Conservation (phyloP, 2,797 vertebrate genomes). For the Bovichtus variegatus region DNA sequence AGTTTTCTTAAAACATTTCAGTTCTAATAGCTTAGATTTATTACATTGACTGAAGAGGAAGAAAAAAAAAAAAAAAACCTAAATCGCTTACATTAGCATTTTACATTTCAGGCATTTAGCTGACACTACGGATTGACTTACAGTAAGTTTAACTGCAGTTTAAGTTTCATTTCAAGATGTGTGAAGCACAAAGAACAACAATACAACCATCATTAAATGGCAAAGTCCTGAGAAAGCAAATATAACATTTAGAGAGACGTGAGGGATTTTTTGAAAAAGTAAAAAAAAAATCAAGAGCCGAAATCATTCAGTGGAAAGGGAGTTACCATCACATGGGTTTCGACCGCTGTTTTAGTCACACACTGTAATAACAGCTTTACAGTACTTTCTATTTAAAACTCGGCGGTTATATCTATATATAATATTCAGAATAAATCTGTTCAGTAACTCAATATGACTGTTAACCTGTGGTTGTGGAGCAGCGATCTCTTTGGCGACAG, state of each 20-base stretch:
- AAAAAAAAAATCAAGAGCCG: conserved; percentile 1
- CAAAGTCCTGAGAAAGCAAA: conserved; percentile 19
- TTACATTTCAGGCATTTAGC: conserved; percentile 7
- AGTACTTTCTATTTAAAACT: background rate
- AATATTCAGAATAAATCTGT: background rate
- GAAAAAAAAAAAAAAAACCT: too few species aligned
- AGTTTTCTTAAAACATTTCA: conserved; percentile 14
- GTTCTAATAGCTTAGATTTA: conserved; percentile 2
- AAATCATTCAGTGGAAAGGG: conserved; percentile 22
- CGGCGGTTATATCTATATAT: background rate
- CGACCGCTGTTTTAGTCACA: conserved; percentile 56
- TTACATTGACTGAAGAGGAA: background rate
- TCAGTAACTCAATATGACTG: background rate
- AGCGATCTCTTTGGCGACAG: conserved; percentile 46
- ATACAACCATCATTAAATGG: background rate
- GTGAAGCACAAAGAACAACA: background rate
- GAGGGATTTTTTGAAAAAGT: conserved; percentile 37
- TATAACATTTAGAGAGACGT: background rate
- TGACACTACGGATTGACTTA: background rate
- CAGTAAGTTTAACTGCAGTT: background rate
- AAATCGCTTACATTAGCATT: background rate
- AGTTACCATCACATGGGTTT: background rate
- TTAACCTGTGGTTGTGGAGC: conserved; percentile 79
- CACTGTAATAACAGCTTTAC: background rate
- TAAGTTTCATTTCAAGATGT: background rate